Base-by-base conservation (phyloP, 1,140 invertebrate species). In the Chymomyza costata region DNA sequence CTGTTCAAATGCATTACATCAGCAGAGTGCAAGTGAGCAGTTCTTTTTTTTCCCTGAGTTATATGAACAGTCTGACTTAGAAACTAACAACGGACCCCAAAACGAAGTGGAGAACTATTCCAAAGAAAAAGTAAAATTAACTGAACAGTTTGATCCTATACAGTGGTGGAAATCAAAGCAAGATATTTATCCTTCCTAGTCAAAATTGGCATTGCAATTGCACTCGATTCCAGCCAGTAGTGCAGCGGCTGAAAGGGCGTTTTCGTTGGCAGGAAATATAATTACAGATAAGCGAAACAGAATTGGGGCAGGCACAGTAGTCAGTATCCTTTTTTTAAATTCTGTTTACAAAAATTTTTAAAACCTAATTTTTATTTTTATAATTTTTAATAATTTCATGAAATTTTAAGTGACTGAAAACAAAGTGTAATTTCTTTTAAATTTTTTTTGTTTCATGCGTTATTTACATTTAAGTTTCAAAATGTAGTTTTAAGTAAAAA, bases 71-170 rank as follows among this genome's bases (percentile, higher is more conserved):
- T 6, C 3, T 31, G 14, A 6, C 13, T 30, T 16, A 46, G 2
- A 14, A n/a, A 5, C 30, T 8, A 2, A 10, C 11, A 32, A 47
- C 0, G 37, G 6, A 3, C 21, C 14, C 1, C 14, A 31, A 41
- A 15, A 41, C 8, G 49, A 51, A 41, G 28, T 51, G 6, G 39
- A 51, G 10, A 51, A 18, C n/a, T 51, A 51, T 17, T 13, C 21
- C 30, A 14, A 16, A 32, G 28, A 41, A 51, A 51, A 5, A 15
- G 30, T 43, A 8, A 3, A 32, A 31, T 8, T 51, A 8, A 31
- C 14, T 41, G 21, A 15, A 51, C 6, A 31, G 3, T 39, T 39
- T 39, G 11, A 39, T 16, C 7, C 11, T 6, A 39, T 39, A 3
- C 3, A 39, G 3, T 39, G 37, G 37, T 39, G 37, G 37, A 18